Evolutionary conservation across 2,888 invertebrate genomes (phyloP), one percentile per base, ranked within the genome.

Genomic region (Aphrophora alni): DNA sequence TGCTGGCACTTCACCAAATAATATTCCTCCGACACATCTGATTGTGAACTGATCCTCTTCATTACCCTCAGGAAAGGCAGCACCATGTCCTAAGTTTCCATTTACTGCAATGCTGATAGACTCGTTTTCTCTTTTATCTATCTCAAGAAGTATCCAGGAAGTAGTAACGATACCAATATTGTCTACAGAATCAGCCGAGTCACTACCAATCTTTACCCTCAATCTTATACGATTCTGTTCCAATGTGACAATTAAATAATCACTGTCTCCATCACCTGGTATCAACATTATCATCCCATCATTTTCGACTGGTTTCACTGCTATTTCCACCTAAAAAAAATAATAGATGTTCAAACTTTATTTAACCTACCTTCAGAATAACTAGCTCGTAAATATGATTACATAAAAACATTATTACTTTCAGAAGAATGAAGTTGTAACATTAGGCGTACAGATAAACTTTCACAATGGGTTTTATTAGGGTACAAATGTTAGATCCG

Each of bases 261-360:
- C 81, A 0, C 69, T 59, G 0, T 12, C 17, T 59, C 71, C 74
- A 25, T 38, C 33, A 12, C 81, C 81, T 69, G 51, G 74, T 26
- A 84, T 79, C 28, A 84, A 38, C 81, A 84, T 38, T 1, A 84
- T 26, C 24, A 80, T 14, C 1, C 83, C 83, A 68, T 82, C 82
- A 17, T 78, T 71, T n/a, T 75, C 71, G 12, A 77, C 75, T 21
- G 83, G 82, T 73, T 80, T 81, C 12, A 84, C 26, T 12, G 81
- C 82, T 33, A 84, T 8, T 68, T 82, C 82, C 44, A 84, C 59
- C 83, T 84, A 76, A 44, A 77, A 83, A 38, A 69, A 28, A 26
- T 14, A 78, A 38, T 71, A 21, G 51, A 33, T n/a, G 10, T 33
- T 38, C 0, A 38, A 69, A 26, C 24, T 70, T 7, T 38, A 21